Conservation (phyloP, 2,888 invertebrate species). For the Copidosoma aretas region DNA sequence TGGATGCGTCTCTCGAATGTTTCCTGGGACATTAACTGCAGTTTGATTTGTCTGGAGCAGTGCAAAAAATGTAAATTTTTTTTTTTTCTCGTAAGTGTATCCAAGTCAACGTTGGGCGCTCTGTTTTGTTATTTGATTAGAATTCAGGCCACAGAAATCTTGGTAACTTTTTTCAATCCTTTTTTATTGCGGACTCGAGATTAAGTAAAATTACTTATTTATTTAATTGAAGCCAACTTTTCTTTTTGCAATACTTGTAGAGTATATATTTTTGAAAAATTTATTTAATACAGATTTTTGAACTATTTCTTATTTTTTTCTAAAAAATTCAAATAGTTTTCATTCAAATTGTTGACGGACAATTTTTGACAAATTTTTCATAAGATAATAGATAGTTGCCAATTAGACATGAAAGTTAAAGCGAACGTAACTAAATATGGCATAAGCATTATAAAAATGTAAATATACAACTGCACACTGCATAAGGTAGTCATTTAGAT, state of each 20-base stretch:
- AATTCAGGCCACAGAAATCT: not conserved
- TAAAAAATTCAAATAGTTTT: not conserved
- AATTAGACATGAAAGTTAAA: too few species aligned
- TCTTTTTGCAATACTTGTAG: too few species aligned
- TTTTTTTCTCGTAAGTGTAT: constrained; percentile 1
- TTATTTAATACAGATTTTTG: too few species aligned
- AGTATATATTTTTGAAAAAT: too few species aligned
- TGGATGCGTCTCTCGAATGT: too few species aligned
- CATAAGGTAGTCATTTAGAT: not conserved
- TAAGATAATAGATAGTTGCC: too few species aligned
- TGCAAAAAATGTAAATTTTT: constrained; percentile 5
- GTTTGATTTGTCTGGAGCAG: constrained; percentile 1
- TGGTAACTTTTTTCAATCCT: not conserved
- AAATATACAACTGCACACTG: not conserved
- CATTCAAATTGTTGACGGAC: not conserved
- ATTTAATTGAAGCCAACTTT: too few species aligned
- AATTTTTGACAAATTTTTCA: too few species aligned
- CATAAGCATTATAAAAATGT: not conserved
- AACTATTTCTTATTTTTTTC: too few species aligned
- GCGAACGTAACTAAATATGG: not conserved
- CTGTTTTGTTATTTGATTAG: not conserved
- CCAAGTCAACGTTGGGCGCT: not conserved
- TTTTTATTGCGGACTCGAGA: not conserved
- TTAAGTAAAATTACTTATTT: too few species aligned
- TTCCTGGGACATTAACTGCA: not conserved